Conservation (phyloP, 2,888 invertebrate genomes). For the Drosophila lutescens region DNA sequence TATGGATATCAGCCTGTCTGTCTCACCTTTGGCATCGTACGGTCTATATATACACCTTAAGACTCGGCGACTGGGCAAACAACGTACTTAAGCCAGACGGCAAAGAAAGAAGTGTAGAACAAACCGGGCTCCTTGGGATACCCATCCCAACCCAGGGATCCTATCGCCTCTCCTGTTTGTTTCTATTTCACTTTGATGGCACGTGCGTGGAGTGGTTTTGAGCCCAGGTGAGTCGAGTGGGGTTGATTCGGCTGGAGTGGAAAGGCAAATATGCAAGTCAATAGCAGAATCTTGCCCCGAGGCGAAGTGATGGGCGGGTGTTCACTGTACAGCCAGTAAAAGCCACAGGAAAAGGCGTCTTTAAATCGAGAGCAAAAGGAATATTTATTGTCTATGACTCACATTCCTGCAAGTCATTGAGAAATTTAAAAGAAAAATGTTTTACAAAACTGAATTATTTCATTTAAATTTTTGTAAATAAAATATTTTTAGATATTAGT, state of each 20-base stretch:
- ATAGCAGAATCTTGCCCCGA: constrained; percentile 20
- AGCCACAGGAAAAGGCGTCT: background rate
- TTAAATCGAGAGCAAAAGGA: background rate
- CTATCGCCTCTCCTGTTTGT: constrained; percentile 41
- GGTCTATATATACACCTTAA: background rate
- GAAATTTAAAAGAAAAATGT: background rate
- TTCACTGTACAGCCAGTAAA: constrained; percentile 3
- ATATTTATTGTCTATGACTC: background rate
- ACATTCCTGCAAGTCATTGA: background rate
- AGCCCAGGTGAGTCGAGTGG: constrained; percentile 22
- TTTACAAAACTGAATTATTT: no score
- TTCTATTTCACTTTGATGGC: constrained; percentile 46
- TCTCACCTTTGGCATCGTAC: constrained; percentile 5
- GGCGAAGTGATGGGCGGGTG: constrained; percentile 8
- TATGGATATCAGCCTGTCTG: constrained; percentile 22
- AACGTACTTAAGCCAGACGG: constrained; percentile 39
- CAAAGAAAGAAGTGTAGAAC: constrained; percentile 36
- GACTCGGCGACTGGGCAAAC: constrained; percentile 36
- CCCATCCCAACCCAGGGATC: constrained; percentile 12
- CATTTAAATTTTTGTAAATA: no score
- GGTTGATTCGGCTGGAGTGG: constrained; percentile 42
- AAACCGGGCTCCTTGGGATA: constrained; percentile 27
- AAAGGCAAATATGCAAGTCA: constrained; percentile 52
- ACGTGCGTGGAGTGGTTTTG: constrained; percentile 24
- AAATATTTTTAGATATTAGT: no score